Evolutionary conservation across 2,113 vertebrate genomes (phyloP).

Genomic region (Suricata suricatta): DNA sequence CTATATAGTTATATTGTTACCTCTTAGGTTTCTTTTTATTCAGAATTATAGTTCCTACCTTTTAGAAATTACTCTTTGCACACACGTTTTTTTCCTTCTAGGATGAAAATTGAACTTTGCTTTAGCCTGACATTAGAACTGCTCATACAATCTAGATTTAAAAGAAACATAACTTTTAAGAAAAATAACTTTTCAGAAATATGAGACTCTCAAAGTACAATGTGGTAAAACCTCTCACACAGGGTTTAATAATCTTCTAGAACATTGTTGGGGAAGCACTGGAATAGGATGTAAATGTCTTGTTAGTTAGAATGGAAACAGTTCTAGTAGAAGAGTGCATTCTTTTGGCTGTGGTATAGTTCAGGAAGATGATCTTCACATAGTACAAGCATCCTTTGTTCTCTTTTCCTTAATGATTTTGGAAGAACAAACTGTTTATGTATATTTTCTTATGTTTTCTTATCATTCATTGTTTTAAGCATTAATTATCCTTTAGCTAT

Average conservation of each 20-base stretch:
- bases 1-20: background rate
- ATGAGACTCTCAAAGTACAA: background rate
- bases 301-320: background rate
- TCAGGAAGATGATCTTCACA: slow-evolving; percentile 52
- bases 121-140: slow-evolving; percentile 4
- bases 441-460: slow-evolving; percentile 35
- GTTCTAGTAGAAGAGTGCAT: background rate
- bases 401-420: slow-evolving; percentile 45
- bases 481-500: slow-evolving; percentile 46
- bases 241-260: background rate
- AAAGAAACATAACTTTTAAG: background rate
- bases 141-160: background rate
- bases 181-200: background rate
- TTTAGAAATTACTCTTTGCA: slow-evolving; percentile 8
- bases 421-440: slow-evolving; percentile 52
- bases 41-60: background rate
- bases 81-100: slow-evolving; percentile 37
- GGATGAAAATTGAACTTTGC: background rate
- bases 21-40: slow-evolving; percentile 7
- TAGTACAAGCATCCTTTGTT: background rate
- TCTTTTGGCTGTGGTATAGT: background rate
- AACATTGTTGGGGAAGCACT: background rate
- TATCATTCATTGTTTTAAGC: slow-evolving; percentile 51
- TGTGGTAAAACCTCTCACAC: background rate
- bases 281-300: background rate